phyloP scores from a whole-genome alignment of 1,140 invertebrate species.

The Diachasma alloeum region DNA sequence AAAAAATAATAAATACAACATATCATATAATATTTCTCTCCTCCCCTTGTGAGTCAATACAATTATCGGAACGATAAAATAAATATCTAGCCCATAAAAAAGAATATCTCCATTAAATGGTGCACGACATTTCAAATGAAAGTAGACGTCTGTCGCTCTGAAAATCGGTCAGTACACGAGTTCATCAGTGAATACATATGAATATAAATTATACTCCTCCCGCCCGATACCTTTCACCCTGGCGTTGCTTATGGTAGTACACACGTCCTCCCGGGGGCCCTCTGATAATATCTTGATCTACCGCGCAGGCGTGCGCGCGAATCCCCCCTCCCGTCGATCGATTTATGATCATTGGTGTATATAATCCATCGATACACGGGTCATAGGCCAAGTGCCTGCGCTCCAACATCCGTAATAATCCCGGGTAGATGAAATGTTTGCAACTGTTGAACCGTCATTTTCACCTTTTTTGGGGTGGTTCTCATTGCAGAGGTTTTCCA shows the following conservation, averaged over 20 bases:
- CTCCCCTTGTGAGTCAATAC: too few relatives aligned
- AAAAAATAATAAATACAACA: too few relatives aligned
- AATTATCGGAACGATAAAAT: too few relatives aligned
- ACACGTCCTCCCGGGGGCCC: too few relatives aligned
- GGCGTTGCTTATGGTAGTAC: background rate
- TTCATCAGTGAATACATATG: background rate
- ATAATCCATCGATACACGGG: background rate
- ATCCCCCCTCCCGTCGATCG: background rate
- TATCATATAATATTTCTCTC: too few relatives aligned
- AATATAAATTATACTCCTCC: background rate
- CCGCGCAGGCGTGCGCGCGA: background rate
- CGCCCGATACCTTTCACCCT: background rate
- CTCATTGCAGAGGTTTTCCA: too few relatives aligned
- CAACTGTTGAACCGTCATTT: background rate
- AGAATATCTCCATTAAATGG: background rate
- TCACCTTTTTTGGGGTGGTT: too few relatives aligned
- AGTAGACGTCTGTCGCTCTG: background rate
- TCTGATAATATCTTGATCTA: background rate
- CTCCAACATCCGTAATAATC: background rate
- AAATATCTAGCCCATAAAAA: too few relatives aligned
- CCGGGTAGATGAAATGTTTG: background rate
- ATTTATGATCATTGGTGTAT: background rate
- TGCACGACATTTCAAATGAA: background rate
- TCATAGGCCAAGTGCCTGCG: background rate
- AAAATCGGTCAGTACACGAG: slow-evolving; percentile 7